These are phyloP conservation scores for Lucifuga dentata DNA, from an alignment of 2,113 vertebrate species.

Conservation along the genomic window DNA sequence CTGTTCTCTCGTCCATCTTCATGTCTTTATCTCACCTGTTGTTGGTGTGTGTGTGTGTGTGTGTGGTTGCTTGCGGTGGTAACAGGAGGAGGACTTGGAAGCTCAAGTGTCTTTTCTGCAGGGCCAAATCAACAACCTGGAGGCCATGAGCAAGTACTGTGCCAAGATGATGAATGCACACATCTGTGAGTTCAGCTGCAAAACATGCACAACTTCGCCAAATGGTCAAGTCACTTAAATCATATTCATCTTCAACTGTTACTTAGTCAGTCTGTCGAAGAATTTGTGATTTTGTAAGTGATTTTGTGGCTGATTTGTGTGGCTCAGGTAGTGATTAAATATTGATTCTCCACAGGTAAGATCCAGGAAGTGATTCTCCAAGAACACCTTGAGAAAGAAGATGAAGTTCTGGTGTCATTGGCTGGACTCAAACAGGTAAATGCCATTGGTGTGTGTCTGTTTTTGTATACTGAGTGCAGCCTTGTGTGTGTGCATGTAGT, in stretches of 20 bases:
- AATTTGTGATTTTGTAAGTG: neutral
- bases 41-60: slow-evolving; percentile 13
- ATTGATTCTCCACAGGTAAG: slow-evolving; percentile 83
- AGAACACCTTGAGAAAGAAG: slow-evolving; percentile 95
- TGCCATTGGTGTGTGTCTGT: no score
- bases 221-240: neutral
- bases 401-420: slow-evolving; percentile 95
- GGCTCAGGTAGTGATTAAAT: neutral
- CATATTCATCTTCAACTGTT: no score
- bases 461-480: no score
- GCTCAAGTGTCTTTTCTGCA: slow-evolving; percentile 98
- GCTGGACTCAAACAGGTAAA: slow-evolving; percentile 95
- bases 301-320: neutral
- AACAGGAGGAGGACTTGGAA: slow-evolving; percentile 95
- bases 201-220: no score
- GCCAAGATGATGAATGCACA: slow-evolving; percentile 97
- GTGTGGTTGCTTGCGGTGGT: slow-evolving; percentile 56
- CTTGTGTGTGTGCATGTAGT: neutral
- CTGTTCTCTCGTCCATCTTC: neutral
- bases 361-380: slow-evolving; percentile 98
- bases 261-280: no score
- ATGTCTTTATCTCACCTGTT: neutral
- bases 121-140: slow-evolving; percentile 97
- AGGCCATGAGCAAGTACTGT: slow-evolving; percentile 99
- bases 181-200: slow-evolving; percentile 87